Evolutionary conservation across 2,113 vertebrate genomes (phyloP).

Genomic region (Axis porcinus): DNA sequence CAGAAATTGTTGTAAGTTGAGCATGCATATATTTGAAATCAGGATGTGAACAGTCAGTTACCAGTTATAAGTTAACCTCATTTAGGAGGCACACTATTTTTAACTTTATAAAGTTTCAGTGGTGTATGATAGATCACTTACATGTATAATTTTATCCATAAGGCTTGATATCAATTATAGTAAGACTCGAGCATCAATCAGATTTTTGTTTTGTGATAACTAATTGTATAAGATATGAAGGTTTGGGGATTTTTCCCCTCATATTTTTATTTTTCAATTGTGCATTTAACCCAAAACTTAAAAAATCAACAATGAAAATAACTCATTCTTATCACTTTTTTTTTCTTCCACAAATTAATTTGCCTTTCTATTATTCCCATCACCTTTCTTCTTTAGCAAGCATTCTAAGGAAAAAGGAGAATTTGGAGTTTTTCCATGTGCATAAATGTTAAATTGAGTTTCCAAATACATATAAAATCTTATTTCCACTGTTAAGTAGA

Average conservation of each 20-base stretch:
- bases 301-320: background rate
- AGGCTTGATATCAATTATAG: background rate
- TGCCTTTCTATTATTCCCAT: background rate
- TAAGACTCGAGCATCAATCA: background rate
- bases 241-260: background rate
- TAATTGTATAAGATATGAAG: background rate
- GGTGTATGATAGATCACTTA: background rate
- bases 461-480: background rate
- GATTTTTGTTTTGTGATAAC: background rate
- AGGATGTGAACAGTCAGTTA: constrained; percentile 43
- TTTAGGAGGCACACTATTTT: constrained; percentile 31
- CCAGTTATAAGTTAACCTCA: constrained; percentile 48
- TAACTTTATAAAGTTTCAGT: constrained; percentile 46
- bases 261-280: background rate
- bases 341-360: background rate
- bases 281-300: background rate
- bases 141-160: background rate
- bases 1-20: constrained; percentile 14
- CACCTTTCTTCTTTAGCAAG: background rate
- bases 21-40: constrained; percentile 33
- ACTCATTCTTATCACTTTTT: background rate
- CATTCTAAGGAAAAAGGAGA: background rate
- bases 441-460: background rate
- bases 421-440: background rate
- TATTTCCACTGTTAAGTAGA: background rate